phyloP scores from a whole-genome alignment of 2,113 vertebrate genomes.

The Dendropsophus ebraccatus region DNA sequence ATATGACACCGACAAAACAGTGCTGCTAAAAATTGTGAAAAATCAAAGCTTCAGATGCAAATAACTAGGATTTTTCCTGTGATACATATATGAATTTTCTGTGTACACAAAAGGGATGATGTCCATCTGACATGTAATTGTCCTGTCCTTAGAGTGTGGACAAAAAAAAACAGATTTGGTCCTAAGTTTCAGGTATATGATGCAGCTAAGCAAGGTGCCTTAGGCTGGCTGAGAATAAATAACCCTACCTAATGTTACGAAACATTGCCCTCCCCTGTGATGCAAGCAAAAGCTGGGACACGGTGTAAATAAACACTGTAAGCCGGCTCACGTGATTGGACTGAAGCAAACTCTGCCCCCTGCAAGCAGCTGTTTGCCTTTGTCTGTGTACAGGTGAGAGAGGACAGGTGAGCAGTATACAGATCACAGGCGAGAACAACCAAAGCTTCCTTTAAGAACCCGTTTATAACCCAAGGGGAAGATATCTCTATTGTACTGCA shows the following conservation, averaged over 20 bases:
- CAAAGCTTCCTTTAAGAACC: not conserved
- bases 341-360: not conserved
- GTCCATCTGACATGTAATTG: not conserved
- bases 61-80: too few relatives aligned
- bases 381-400: slow-evolving; percentile 31
- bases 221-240: slow-evolving; percentile 30
- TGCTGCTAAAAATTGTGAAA: too few relatives aligned
- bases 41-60: too few relatives aligned
- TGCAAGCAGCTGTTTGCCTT: slow-evolving; percentile 21
- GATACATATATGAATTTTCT: too few relatives aligned
- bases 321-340: slow-evolving; percentile 39
- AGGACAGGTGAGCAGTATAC: slow-evolving; percentile 20
- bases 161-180: not conserved
- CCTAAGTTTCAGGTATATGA: not conserved
- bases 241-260: slow-evolving; percentile 33
- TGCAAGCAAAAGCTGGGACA: slow-evolving; percentile 37
- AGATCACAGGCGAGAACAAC: not conserved
- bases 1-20: too few relatives aligned
- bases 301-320: slow-evolving; percentile 43
- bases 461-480: not conserved
- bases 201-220: not conserved
- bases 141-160: not conserved
- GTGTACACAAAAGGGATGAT: too few relatives aligned
- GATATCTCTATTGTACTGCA: not conserved
- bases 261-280: slow-evolving; percentile 45